Conservation (phyloP, 2,888 invertebrate species). For the Euphydryas editha region DNA sequence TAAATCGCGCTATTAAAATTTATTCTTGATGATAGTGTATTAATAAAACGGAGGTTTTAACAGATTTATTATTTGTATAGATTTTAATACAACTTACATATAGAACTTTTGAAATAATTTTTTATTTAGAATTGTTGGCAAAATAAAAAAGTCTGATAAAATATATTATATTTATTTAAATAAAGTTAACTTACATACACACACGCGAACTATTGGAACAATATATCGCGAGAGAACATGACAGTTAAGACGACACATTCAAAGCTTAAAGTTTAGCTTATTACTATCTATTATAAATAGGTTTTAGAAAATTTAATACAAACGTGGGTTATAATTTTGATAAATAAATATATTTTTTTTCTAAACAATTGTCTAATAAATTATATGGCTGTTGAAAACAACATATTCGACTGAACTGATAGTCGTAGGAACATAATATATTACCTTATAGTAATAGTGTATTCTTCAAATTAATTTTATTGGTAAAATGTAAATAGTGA, state of each 20-base stretch:
- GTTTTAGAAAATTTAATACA: conserved; percentile 14
- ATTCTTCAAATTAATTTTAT: neutral
- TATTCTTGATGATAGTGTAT: too few species aligned
- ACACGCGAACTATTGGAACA: conserved; percentile 50
- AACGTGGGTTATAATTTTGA: conserved; percentile 13
- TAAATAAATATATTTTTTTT: conserved; percentile 1
- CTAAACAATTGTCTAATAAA: conserved; percentile 8
- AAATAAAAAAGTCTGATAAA: conserved; percentile 18
- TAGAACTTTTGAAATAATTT: too few species aligned
- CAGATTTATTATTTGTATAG: too few species aligned
- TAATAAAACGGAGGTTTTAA: too few species aligned
- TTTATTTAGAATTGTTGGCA: neutral
- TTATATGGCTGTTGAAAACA: conserved; percentile 15
- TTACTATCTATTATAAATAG: conserved; percentile 14
- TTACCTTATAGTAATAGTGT: conserved; percentile 9
- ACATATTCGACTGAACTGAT: neutral
- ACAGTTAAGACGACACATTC: conserved; percentile 25
- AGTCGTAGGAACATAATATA: conserved; percentile 24
- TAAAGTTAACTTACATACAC: conserved; percentile 40
- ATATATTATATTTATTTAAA: conserved; percentile 35
- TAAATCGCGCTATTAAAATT: too few species aligned
- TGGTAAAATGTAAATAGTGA: conserved; percentile 13
- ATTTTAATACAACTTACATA: too few species aligned
- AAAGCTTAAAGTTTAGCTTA: conserved; percentile 23
- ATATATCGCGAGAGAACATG: conserved; percentile 23